Evolutionary conservation across 2,888 invertebrate species (phyloP).

Genomic region (Phrixothrix hirtus): DNA sequence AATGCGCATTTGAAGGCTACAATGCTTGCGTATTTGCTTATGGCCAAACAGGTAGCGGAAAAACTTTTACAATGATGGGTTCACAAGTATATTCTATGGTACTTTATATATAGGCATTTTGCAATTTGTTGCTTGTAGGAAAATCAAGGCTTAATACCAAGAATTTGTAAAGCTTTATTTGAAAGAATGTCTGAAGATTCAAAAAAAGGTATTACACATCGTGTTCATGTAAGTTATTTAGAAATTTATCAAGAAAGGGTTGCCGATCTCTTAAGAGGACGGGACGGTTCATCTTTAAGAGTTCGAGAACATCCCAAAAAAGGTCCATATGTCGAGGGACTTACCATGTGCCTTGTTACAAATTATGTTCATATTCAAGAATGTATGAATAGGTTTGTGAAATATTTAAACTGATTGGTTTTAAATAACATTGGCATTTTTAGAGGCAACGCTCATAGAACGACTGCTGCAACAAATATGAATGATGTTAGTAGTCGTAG

Average conservation of each 20-base stretch:
- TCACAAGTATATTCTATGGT: constrained; percentile 61
- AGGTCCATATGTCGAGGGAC: constrained; percentile 83
- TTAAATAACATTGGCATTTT: constrained; percentile 1
- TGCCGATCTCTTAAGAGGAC: constrained; percentile 66
- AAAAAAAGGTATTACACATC: constrained; percentile 79
- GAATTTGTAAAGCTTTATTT: constrained; percentile 84
- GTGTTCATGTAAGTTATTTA: constrained; percentile 77
- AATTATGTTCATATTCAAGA: constrained; percentile 87
- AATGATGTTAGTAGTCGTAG: constrained; percentile 90
- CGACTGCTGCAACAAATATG: constrained; percentile 89
- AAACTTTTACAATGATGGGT: constrained; percentile 93
- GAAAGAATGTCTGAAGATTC: constrained; percentile 79
- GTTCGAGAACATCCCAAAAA: constrained; percentile 76
- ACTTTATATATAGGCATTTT: no score
- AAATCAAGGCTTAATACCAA: constrained; percentile 80
- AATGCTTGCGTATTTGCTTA: constrained; percentile 92
- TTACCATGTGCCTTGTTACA: constrained; percentile 82
- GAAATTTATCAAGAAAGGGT: constrained; percentile 71
- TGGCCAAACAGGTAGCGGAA: constrained; percentile 89
- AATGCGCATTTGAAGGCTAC: constrained; percentile 82
- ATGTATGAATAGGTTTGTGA: constrained; percentile 51
- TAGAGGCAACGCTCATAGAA: constrained; percentile 83
- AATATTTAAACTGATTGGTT: neutral
- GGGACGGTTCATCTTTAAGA: constrained; percentile 57
- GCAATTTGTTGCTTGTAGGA: no score